A percentile compares a stretch with the other conserved stretches of the same genome.
Evolutionary conservation across 2,888 invertebrate genomes (phyloP).

Genomic region (Apamea sordens): DNA sequence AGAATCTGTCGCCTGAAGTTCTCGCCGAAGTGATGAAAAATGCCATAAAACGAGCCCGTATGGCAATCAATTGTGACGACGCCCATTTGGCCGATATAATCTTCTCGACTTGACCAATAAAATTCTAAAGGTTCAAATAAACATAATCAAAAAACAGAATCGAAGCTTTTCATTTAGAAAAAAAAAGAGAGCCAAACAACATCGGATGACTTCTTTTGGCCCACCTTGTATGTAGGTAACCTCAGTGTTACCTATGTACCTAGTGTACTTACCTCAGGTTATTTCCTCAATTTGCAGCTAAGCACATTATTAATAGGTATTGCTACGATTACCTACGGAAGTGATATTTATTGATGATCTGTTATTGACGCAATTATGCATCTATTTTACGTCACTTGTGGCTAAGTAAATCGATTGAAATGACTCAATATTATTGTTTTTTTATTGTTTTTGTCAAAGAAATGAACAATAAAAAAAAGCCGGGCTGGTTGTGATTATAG

Average conservation of each 20-base stretch:
- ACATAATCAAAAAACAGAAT: too few relatives aligned
- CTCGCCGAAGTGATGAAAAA: too few relatives aligned
- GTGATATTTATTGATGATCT: conserved; percentile 4
- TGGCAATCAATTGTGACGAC: too few relatives aligned
- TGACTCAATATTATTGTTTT: background rate
- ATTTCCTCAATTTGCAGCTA: conserved; percentile 8
- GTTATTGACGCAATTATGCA: conserved; percentile 4
- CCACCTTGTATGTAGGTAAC: too few relatives aligned
- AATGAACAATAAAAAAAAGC: background rate
- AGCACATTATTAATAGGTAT: background rate
- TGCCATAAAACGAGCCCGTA: too few relatives aligned
- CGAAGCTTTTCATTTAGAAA: too few relatives aligned
- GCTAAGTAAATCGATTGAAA: conserved; percentile 1
- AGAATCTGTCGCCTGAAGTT: too few relatives aligned
- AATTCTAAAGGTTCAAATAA: too few relatives aligned
- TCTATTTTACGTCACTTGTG: background rate
- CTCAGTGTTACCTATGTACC: background rate
- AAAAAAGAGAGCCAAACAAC: too few relatives aligned
- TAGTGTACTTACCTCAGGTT: background rate
- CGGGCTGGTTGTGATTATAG: background rate
- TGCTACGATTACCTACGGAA: conserved; percentile 7
- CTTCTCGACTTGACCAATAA: too few relatives aligned
- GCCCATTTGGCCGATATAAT: too few relatives aligned
- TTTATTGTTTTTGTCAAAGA: background rate
- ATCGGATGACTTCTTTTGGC: too few relatives aligned